These are phyloP conservation scores for Musca vetustissima DNA, from an alignment of 1,140 invertebrate genomes.

Conservation along the genomic window DNA sequence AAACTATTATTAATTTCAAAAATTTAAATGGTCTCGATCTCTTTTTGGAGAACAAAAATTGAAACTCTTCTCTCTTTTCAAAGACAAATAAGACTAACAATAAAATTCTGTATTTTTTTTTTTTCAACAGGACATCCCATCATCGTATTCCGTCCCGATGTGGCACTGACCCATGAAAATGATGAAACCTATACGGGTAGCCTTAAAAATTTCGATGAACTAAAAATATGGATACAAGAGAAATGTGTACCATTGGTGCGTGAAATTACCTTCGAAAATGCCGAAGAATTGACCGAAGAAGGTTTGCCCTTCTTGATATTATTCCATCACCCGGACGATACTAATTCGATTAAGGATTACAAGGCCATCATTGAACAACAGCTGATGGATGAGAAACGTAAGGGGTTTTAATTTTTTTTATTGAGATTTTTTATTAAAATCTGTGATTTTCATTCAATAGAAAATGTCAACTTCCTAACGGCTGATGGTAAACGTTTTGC, in stretches of 20 bases:
- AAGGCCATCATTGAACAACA: constrained; percentile 79
- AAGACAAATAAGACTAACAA: background rate
- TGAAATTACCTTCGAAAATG: constrained; percentile 99
- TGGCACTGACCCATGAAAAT: constrained; percentile 73
- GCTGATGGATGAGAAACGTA: constrained; percentile 88
- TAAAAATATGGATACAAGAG: constrained; percentile 83
- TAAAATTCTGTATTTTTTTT: background rate
- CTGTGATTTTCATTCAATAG: constrained; percentile 60
- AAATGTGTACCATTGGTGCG: constrained; percentile 86
- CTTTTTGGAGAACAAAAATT: too few species aligned
- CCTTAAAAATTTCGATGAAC: constrained; percentile 73
- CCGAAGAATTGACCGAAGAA: constrained; percentile 98
- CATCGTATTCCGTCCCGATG: constrained; percentile 79
- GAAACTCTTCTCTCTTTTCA: too few species aligned
- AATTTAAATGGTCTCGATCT: too few species aligned
- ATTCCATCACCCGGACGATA: constrained; percentile 89
- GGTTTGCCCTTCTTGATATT: constrained; percentile 98
- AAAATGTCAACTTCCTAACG: constrained; percentile 92
- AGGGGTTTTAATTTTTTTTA: constrained; percentile 51
- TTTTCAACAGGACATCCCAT: constrained; percentile 71
- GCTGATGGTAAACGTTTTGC: constrained; percentile 96
- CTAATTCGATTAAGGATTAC: constrained; percentile 82
- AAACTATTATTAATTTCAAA: too few species aligned
- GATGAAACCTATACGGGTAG: constrained; percentile 80
- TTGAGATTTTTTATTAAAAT: background rate